Conservation (phyloP, 92 coral and sea anemone species). For the Zoanthus sansibaricus region DNA sequence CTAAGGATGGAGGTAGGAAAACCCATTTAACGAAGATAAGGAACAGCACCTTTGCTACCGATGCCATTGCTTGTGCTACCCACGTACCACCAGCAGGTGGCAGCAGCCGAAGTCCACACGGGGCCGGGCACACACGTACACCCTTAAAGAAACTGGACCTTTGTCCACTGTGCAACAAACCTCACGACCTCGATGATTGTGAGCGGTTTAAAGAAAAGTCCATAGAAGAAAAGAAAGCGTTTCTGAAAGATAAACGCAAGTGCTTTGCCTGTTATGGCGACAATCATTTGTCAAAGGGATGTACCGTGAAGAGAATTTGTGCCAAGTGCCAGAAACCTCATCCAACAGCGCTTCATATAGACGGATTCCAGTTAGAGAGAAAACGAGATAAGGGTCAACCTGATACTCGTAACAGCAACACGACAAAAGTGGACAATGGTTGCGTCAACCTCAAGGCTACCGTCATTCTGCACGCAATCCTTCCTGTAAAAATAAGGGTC, state of each 20-base stretch:
- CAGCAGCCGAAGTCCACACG: conserved; percentile 15
- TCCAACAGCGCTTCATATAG: neutral
- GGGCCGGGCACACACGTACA: conserved; percentile 42
- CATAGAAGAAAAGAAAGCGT: conserved; percentile 53
- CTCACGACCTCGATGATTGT: conserved; percentile 68
- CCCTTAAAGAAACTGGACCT: neutral
- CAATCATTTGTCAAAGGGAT: conserved; percentile 55
- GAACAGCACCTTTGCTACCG: neutral
- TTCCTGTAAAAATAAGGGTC: too few relatives aligned
- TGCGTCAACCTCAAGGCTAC: too few relatives aligned
- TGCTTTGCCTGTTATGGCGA: conserved; percentile 56
- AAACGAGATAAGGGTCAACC: too few relatives aligned
- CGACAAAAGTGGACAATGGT: too few relatives aligned
- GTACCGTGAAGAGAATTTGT: conserved; percentile 44
- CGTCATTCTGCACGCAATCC: too few relatives aligned
- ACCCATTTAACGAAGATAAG: neutral
- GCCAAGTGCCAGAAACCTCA: neutral
- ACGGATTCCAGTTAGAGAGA: too few relatives aligned
- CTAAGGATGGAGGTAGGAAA: neutral
- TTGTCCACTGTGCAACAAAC: conserved; percentile 50
- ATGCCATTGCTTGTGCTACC: neutral
- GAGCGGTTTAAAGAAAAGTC: conserved; percentile 47
- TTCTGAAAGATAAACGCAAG: conserved; percentile 48
- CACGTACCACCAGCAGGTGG: too few relatives aligned
- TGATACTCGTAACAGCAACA: too few relatives aligned